Percentiles rank a stretch among this genome's conserved stretches.
Evolutionary conservation across 2,888 invertebrate species (phyloP).

Genomic region (Oxycera nigricornis): DNA sequence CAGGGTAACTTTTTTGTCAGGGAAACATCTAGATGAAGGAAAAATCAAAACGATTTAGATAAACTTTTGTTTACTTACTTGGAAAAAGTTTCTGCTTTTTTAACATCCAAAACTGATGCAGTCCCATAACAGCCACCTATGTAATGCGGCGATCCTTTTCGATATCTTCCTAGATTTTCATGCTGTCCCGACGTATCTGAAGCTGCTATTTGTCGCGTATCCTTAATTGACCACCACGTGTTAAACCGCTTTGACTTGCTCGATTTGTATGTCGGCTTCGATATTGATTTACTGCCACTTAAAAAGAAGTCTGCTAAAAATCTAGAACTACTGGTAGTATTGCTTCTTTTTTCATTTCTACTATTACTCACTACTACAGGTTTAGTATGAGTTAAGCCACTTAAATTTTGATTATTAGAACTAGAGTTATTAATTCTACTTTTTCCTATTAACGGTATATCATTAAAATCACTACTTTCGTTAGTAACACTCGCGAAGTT

Average conservation of each 20-base stretch:
- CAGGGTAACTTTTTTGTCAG: not conserved
- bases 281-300: constrained; percentile 21
- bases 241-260: constrained; percentile 47
- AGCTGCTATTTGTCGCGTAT: constrained; percentile 41
- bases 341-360: constrained; percentile 44
- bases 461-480: constrained; percentile 38
- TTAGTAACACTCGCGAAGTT: constrained; percentile 27
- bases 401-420: constrained; percentile 54
- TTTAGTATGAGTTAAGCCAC: constrained; percentile 52
- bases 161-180: constrained; percentile 31
- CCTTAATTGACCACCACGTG: constrained; percentile 48
- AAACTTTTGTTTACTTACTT: constrained; percentile 48
- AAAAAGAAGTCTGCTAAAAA: constrained; percentile 12
- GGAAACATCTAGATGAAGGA: not conserved
- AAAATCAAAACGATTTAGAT: constrained; percentile 10
- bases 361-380: constrained; percentile 44
- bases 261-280: not conserved
- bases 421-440: constrained; percentile 43
- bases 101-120: constrained; percentile 48
- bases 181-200: constrained; percentile 16
- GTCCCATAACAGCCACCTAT: constrained; percentile 52
- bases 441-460: constrained; percentile 25
- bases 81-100: constrained; percentile 51
- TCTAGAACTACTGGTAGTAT: constrained; percentile 42
- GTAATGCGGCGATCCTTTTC: constrained; percentile 49